These are phyloP conservation scores for Canis aureus DNA, from an alignment of 2,113 vertebrate species.

Conservation along the genomic window DNA sequence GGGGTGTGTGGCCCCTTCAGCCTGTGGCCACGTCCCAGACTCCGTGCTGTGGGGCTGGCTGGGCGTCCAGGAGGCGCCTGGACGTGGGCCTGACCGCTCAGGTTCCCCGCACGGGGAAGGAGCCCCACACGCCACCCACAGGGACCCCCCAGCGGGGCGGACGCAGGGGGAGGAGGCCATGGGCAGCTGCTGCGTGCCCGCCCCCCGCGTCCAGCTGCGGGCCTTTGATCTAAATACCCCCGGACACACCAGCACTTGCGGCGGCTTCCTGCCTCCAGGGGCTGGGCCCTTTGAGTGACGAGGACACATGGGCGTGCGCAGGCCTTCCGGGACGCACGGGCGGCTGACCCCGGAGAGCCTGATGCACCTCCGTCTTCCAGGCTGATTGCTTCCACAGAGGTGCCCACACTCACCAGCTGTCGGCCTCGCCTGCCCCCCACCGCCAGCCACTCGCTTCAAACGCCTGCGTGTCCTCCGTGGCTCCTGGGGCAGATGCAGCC, in stretches of 20 bases:
- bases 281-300: slow-evolving; percentile 74
- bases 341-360: slow-evolving; percentile 44
- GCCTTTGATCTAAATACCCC: slow-evolving; percentile 80
- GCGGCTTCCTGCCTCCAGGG: slow-evolving; percentile 30
- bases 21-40: not conserved
- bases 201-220: slow-evolving; percentile 24
- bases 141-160: not conserved
- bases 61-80: not conserved
- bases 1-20: rapidly evolving
- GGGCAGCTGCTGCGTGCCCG: not conserved
- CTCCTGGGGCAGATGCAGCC: not conserved
- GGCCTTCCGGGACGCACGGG: not conserved
- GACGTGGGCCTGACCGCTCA: not conserved
- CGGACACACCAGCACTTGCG: slow-evolving; percentile 32
- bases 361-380: not conserved
- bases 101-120: not conserved
- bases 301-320: slow-evolving; percentile 55
- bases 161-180: rapidly evolving
- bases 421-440: not conserved
- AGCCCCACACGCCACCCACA: too few species aligned
- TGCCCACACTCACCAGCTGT: slow-evolving; percentile 80
- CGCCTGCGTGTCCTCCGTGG: not conserved
- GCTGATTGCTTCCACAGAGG: slow-evolving; percentile 76
- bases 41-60: rapidly evolving
- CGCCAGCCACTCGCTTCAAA: not conserved